A percentile compares a stretch with the other conserved stretches of the same genome.
Conservation (phyloP, 2,797 vertebrate genomes). For the Poecilia picta region DNA sequence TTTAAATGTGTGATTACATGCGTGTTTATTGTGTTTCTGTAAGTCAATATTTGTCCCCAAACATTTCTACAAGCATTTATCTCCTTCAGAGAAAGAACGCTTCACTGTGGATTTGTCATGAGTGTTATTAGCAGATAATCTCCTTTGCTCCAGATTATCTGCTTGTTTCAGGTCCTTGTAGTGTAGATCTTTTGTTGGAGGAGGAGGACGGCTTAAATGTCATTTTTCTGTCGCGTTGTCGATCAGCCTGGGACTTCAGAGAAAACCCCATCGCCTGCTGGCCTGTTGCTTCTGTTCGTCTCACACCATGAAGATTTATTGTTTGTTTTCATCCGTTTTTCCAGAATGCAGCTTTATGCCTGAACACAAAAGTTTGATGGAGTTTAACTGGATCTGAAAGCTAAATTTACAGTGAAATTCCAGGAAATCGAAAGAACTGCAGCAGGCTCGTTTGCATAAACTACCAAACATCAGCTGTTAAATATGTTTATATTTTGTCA, state of each 20-base stretch:
- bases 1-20: conserved; percentile 33
- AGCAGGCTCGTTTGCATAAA: neutral
- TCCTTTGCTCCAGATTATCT: conserved; percentile 74
- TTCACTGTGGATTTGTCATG: conserved; percentile 54
- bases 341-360: neutral
- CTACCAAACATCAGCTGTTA: neutral
- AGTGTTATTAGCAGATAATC: conserved; percentile 67
- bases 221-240: conserved; percentile 51
- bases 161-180: conserved; percentile 46
- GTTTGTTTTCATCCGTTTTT: conserved; percentile 8
- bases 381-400: neutral
- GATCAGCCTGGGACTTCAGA: conserved; percentile 8
- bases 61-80: conserved; percentile 39
- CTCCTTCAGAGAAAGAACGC: conserved; percentile 41
- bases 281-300: conserved; percentile 3
- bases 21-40: conserved; percentile 31
- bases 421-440: neutral
- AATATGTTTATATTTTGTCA: neutral
- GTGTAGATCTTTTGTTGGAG: conserved; percentile 42
- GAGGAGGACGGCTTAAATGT: conserved; percentile 63
- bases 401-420: neutral
- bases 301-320: conserved; percentile 17
- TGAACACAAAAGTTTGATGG: neutral
- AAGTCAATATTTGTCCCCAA: conserved; percentile 26
- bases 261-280: neutral